These are phyloP conservation scores for Brachyhypopomus gauderio DNA, from an alignment of 2,113 vertebrate species.

Conservation along the genomic window DNA sequence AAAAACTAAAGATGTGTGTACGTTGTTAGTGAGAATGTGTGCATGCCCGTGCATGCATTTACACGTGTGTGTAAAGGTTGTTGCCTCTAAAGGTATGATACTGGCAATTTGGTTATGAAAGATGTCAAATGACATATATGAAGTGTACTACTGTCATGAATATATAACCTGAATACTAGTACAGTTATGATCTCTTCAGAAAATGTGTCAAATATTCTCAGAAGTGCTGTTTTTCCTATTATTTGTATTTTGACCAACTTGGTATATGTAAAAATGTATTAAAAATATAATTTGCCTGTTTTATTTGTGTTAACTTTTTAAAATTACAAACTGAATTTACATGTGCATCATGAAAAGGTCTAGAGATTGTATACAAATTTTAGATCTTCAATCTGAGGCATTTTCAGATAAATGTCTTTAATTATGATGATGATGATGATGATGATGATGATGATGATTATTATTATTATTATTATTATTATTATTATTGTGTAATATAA, in stretches of 20 bases:
- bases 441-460: too few species aligned
- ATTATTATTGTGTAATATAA: too few species aligned
- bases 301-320: conserved; percentile 7
- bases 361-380: too few species aligned
- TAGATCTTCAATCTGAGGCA: too few species aligned
- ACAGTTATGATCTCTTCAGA: conserved; percentile 3
- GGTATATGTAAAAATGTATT: conserved; percentile 38
- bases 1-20: not conserved
- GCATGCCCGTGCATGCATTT: not conserved
- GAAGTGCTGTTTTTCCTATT: conserved; percentile 43
- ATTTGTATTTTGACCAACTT: conserved; percentile 16
- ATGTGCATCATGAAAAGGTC: too few species aligned
- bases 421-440: too few species aligned
- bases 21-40: not conserved
- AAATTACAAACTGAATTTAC: not conserved
- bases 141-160: not conserved
- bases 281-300: conserved; percentile 35
- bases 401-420: too few species aligned
- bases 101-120: too few species aligned
- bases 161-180: conserved; percentile 35
- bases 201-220: conserved; percentile 9
- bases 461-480: too few species aligned
- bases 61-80: not conserved
- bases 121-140: too few species aligned
- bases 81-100: not conserved